Conservation (phyloP, 1,140 invertebrate genomes). For the Calosoma granatense region DNA sequence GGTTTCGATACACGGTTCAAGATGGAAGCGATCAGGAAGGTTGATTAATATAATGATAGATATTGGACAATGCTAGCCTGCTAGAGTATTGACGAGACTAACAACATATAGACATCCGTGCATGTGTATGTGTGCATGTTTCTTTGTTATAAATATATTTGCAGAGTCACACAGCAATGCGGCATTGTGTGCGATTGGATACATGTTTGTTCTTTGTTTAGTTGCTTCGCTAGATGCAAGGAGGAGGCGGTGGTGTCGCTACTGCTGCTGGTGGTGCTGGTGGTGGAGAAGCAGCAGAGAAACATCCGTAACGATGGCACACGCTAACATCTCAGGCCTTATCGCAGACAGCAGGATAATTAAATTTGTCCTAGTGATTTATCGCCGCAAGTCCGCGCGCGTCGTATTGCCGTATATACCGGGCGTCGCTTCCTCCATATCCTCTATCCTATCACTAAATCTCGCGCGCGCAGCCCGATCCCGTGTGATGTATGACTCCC, state of each 20-base stretch:
- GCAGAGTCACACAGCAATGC: no score
- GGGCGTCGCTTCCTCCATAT: conserved; percentile 21
- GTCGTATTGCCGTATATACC: conserved; percentile 24
- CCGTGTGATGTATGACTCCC: conserved; percentile 32
- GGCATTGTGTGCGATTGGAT: neutral
- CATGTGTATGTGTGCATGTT: neutral
- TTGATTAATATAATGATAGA: no score
- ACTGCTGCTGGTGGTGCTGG: neutral
- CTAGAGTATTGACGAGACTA: no score
- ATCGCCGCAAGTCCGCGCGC: conserved; percentile 26
- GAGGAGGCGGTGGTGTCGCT: neutral
- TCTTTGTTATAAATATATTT: neutral
- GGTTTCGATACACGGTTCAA: no score
- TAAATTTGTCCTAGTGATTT: conserved; percentile 48
- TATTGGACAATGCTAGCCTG: no score
- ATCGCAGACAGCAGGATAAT: conserved; percentile 47
- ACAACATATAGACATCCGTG: no score
- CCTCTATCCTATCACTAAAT: conserved; percentile 29
- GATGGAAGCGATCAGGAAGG: no score
- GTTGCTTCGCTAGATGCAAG: no score
- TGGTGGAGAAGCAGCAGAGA: no score
- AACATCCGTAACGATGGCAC: conserved; percentile 11
- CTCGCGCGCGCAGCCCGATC: conserved; percentile 19
- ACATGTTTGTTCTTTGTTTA: no score
- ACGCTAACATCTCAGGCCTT: conserved; percentile 30